Evolutionary conservation across 1,140 invertebrate genomes (phyloP).

Genomic region (Zaprionus gabonicus): DNA sequence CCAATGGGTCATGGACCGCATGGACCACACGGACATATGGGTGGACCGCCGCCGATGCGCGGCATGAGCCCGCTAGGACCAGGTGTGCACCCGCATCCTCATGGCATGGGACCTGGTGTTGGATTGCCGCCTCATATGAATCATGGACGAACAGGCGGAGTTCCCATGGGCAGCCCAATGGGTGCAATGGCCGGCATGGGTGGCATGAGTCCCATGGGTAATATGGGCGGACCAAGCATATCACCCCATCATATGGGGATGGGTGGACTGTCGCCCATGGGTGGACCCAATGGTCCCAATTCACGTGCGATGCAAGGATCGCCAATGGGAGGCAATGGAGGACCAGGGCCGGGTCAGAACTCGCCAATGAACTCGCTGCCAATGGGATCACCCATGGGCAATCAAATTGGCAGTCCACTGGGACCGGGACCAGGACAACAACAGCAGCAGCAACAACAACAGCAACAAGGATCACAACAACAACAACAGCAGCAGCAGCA

Average conservation of each 20-base stretch:
- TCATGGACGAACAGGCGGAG: conserved; percentile 75
- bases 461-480: conserved; percentile 39
- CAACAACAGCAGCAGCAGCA: conserved; percentile 20
- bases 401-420: conserved; percentile 90
- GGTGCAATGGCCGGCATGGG: conserved; percentile 85
- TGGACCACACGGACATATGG: conserved; percentile 85
- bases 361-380: conserved; percentile 90
- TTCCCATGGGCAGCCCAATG: conserved; percentile 84
- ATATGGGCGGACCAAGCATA: conserved; percentile 85
- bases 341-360: conserved; percentile 83
- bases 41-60: conserved; percentile 87
- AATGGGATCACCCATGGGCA: conserved; percentile 89
- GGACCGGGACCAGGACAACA: conserved; percentile 86
- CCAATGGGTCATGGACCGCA: conserved; percentile 70
- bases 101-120: conserved; percentile 78
- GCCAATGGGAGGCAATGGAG: conserved; percentile 85
- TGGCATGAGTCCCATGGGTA: conserved; percentile 87
- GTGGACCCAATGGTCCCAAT: conserved; percentile 86
- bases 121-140: conserved; percentile 83
- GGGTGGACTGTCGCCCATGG: conserved; percentile 87
- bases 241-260: conserved; percentile 88
- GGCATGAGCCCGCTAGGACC: conserved; percentile 89
- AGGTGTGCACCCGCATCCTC: conserved; percentile 67
- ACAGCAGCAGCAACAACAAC: conserved; percentile 29
- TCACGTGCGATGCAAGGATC: conserved; percentile 87